These are phyloP conservation scores for Eupeodes corollae DNA, from an alignment of 1,140 invertebrate species.

Conservation along the genomic window DNA sequence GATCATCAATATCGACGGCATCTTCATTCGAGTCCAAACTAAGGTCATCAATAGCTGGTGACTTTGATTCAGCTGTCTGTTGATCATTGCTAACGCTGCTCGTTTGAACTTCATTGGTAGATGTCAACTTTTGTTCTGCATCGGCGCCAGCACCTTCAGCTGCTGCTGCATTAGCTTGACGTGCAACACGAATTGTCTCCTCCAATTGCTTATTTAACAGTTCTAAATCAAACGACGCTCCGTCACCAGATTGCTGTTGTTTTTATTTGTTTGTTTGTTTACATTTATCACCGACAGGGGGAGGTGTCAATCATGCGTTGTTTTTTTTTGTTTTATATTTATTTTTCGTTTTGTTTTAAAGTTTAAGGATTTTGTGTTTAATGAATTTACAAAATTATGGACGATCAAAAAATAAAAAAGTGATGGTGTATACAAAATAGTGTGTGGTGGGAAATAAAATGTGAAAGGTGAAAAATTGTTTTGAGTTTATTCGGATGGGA, in stretches of 20 bases:
- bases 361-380: background rate
- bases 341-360: background rate
- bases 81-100: slow-evolving; percentile 22
- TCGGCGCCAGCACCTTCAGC: slow-evolving; percentile 27
- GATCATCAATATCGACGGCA: slow-evolving; percentile 55
- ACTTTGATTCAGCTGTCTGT: slow-evolving; percentile 39
- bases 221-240: slow-evolving; percentile 33
- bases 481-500: background rate
- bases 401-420: no score
- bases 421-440: no score
- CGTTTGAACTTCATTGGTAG: slow-evolving; percentile 33
- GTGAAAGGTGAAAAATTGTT: slow-evolving; percentile 6
- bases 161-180: slow-evolving; percentile 26
- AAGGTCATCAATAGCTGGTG: slow-evolving; percentile 45
- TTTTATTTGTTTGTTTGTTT: slow-evolving; percentile 2
- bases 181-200: slow-evolving; percentile 34
- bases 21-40: slow-evolving; percentile 48
- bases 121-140: slow-evolving; percentile 14
- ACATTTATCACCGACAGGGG: background rate
- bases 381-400: background rate
- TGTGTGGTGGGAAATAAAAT: slow-evolving; percentile 2
- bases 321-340: slow-evolving; percentile 6
- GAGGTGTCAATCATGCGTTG: slow-evolving; percentile 6
- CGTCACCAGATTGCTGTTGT: slow-evolving; percentile 27
- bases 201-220: slow-evolving; percentile 36